phyloP scores from a whole-genome alignment of 2,888 invertebrate genomes.

The Drosophila aldrichi region DNA sequence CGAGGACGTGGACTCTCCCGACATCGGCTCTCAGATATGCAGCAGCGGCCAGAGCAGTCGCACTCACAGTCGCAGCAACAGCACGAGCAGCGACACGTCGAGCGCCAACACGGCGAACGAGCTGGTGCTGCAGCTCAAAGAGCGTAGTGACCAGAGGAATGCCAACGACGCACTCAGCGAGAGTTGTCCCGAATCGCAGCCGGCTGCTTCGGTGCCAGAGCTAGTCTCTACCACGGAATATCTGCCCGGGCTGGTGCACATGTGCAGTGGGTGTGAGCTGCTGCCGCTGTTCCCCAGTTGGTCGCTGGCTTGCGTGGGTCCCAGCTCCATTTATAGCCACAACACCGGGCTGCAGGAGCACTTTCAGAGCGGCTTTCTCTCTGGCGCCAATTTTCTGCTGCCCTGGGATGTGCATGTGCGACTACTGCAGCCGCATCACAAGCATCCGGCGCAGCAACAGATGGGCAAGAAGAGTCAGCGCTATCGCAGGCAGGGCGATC shows the following conservation, averaged over 20 bases:
- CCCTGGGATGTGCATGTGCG: constrained; percentile 96
- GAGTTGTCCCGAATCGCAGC: background rate
- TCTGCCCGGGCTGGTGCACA: constrained; percentile 95
- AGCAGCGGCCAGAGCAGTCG: constrained; percentile 32
- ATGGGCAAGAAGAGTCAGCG: constrained; percentile 78
- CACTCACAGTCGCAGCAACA: constrained; percentile 7
- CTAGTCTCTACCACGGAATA: constrained; percentile 94
- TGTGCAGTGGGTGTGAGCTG: constrained; percentile 90
- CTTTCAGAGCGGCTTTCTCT: constrained; percentile 94
- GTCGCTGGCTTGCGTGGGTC: constrained; percentile 95
- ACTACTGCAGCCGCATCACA: constrained; percentile 76
- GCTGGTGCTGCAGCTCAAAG: constrained; percentile 79
- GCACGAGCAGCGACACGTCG: constrained; percentile 45
- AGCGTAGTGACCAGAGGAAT: constrained; percentile 21
- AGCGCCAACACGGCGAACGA: constrained; percentile 72
- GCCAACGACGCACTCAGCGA: constrained; percentile 1
- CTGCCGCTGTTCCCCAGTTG: constrained; percentile 96
- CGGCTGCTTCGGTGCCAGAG: constrained; percentile 87
- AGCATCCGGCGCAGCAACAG: constrained; percentile 51
- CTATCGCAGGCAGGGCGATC: constrained; percentile 83
- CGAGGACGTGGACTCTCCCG: constrained; percentile 19
- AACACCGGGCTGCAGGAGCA: constrained; percentile 93
- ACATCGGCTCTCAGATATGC: constrained; percentile 30
- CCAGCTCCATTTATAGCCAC: constrained; percentile 95
- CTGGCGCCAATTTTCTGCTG: constrained; percentile 94